phyloP scores from a whole-genome alignment of 2,113 vertebrate genomes.

The Phylloscopus whistleri region DNA sequence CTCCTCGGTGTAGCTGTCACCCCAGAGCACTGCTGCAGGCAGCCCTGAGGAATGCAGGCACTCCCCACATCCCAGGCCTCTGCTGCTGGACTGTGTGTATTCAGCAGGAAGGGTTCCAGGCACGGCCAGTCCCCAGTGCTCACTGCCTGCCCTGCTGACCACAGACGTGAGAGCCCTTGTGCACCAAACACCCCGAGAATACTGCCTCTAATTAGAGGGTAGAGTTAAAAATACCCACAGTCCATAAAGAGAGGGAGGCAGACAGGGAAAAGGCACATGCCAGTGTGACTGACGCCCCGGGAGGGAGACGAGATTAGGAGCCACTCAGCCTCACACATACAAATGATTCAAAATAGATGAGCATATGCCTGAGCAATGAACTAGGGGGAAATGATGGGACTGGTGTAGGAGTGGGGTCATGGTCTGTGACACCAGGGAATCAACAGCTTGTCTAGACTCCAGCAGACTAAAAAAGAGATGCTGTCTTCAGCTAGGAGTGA shows the following conservation, averaged over 20 bases:
- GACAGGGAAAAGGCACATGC: slow-evolving; percentile 53
- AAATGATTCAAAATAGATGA: slow-evolving; percentile 35
- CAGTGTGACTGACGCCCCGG: slow-evolving; percentile 12
- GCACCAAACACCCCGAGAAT: slow-evolving; percentile 11
- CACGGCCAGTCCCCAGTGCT: not conserved
- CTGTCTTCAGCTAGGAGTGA: not conserved
- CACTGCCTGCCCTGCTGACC: not conserved
- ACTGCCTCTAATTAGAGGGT: slow-evolving; percentile 60
- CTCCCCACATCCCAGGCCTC: fast-evolving
- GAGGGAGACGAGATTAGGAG: slow-evolving; percentile 46
- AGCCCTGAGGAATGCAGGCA: not conserved
- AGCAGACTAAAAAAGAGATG: slow-evolving; percentile 19
- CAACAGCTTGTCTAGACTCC: slow-evolving; percentile 49
- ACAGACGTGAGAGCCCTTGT: not conserved
- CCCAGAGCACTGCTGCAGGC: not conserved
- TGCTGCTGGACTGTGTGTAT: not conserved
- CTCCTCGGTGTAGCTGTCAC: not conserved
- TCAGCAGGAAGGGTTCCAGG: not conserved
- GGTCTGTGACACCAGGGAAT: not conserved
- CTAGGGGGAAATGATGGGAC: not conserved
- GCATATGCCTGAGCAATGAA: slow-evolving; percentile 40
- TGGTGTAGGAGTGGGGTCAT: slow-evolving; percentile 25
- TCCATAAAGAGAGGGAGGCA: slow-evolving; percentile 57
- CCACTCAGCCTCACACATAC: not conserved
- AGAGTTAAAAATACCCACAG: slow-evolving; percentile 60